Base-by-base conservation (phyloP, 2,113 vertebrate genomes). In the Gallinago paraguaiae region DNA sequence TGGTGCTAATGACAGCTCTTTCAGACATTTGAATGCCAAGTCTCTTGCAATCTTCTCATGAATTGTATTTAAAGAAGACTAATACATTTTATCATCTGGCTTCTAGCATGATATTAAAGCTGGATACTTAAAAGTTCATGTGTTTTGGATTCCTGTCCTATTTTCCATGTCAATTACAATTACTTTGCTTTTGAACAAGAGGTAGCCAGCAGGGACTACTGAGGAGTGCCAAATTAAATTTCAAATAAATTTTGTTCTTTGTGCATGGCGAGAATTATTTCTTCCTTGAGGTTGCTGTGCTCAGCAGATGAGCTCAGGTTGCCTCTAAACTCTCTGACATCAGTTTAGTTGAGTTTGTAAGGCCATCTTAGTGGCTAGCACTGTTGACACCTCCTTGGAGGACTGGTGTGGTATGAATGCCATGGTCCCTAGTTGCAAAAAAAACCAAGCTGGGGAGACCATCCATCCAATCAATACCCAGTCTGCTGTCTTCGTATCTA, bases 181-280 rank as follows among this genome's bases (percentile, higher is more conserved):
- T 95, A 87, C 10, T 15, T 81, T 83, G 67, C 71, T 91, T 96
- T 95, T 92, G 56, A 90, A 79, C 33, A 85, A 83, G 88, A 72
- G 64, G 22, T 39, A 92, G 51, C 83, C 88, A 94, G 64, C 63
- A 72, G 82, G 91, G 84, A 91, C 75, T 89, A 67, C 37, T 70
- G 63, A 93, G 27, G 82, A 96, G 24, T 83, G 90, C 53, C 75
- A 94, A 92, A 93, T 96, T 91, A 93, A 82, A 92, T 95, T 97
- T 87, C 88, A 83, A 46, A 96, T 93, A 83, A 51, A 76, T 94
- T 96, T 95, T 91, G 70, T 57, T 92, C 67, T 88, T 74, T 93
- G 68, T 71, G 92, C 71, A 27, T 31, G 56, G 45, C 92, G 48
- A 93, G 68, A 95, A 95, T 94, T 81, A 86, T 74, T 95, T 95